phyloP scores from a whole-genome alignment of 2,113 vertebrate genomes.

The Galbula dea region DNA sequence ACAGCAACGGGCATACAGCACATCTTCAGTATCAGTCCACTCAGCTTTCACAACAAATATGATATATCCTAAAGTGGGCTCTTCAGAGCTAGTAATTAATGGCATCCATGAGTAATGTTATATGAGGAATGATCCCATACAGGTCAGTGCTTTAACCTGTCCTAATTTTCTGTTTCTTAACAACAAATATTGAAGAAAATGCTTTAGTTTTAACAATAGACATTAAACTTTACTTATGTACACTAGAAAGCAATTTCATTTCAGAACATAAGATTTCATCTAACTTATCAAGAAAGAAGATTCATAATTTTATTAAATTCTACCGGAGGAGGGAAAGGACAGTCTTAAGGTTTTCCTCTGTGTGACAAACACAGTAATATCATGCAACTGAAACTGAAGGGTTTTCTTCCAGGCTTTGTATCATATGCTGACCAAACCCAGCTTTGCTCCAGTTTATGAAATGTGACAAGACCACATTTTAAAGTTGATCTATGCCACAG shows the following conservation, averaged over 20 bases:
- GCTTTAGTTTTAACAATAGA: background rate
- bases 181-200: background rate
- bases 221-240: background rate
- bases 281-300: background rate
- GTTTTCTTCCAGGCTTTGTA: background rate
- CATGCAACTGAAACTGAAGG: background rate
- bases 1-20: too few relatives aligned
- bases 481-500: constrained; percentile 33
- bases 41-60: background rate
- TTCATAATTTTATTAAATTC: background rate
- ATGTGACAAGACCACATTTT: constrained; percentile 36
- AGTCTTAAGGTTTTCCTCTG: background rate
- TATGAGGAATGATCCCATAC: background rate
- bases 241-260: background rate
- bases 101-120: background rate
- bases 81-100: background rate
- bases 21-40: background rate
- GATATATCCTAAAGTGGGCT: background rate
- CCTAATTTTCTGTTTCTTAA: background rate
- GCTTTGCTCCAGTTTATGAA: constrained; percentile 19
- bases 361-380: background rate
- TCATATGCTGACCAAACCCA: constrained; percentile 12
- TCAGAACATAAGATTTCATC: background rate
- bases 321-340: background rate
- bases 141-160: background rate